Percentiles rank a stretch among this genome's conserved stretches.
Conservation (phyloP, 2,888 invertebrate genomes). For the Lampropteryx suffumata region DNA sequence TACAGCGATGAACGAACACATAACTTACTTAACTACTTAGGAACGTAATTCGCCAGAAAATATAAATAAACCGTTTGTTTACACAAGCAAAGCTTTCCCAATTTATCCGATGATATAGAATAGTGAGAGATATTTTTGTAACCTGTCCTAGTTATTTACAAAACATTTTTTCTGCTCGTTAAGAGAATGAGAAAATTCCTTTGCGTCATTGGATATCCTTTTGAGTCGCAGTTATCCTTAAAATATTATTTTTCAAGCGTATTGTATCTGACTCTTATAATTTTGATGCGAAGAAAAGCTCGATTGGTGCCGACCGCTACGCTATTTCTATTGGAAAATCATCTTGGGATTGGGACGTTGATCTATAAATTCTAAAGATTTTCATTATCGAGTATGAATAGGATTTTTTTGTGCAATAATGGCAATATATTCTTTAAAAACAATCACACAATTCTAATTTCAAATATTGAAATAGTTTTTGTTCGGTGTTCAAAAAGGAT, state of each 20-base stretch:
- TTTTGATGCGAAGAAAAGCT: slow-evolving; percentile 23
- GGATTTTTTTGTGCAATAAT: slow-evolving; percentile 5
- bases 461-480: not conserved
- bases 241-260: slow-evolving; percentile 7
- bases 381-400: slow-evolving; percentile 18
- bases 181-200: slow-evolving; percentile 1
- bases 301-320: slow-evolving; percentile 28
- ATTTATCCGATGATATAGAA: no score
- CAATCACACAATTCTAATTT: not conserved
- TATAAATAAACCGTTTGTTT: no score
- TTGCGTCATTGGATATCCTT: slow-evolving; percentile 4
- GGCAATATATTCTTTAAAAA: not conserved
- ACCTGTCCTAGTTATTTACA: no score
- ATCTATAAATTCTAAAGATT: slow-evolving; percentile 25
- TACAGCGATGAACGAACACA: slow-evolving; percentile 1
- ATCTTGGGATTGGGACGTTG: slow-evolving; percentile 24
- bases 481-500: no score
- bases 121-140: no score
- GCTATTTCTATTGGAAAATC: slow-evolving; percentile 28
- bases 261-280: slow-evolving; percentile 13
- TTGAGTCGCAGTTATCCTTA: slow-evolving; percentile 5
- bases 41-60: no score
- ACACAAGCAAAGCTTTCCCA: no score
- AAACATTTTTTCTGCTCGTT: not conserved
- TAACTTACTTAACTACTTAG: not conserved